Evolutionary conservation across 2,113 vertebrate genomes (phyloP).

Genomic region (Dasypus novemcinctus): DNA sequence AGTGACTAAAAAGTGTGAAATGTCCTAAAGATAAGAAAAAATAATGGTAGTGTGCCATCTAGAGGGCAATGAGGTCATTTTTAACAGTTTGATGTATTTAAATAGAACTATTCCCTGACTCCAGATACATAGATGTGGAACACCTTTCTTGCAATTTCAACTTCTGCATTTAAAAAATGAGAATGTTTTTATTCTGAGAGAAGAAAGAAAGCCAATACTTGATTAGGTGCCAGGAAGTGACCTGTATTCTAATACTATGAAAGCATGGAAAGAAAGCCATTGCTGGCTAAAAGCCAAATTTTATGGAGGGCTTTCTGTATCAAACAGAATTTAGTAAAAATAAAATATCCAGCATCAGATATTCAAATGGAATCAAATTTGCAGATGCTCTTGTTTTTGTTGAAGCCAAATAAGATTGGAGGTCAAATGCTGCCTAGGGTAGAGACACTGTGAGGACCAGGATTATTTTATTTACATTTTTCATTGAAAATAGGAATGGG

Average conservation of each 20-base stretch:
- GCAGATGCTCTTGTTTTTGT: not conserved
- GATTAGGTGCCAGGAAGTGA: not conserved
- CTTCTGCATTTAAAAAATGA: not conserved
- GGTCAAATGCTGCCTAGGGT: not conserved
- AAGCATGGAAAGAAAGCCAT: not conserved
- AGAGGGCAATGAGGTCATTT: slow-evolving; percentile 46
- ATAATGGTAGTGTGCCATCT: slow-evolving; percentile 70
- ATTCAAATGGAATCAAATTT: not conserved
- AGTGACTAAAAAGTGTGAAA: rapidly evolving
- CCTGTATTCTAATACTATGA: not conserved
- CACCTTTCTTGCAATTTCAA: not conserved
- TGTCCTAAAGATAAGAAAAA: not conserved
- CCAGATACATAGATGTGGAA: not conserved
- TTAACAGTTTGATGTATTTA: not conserved
- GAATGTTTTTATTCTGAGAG: not conserved
- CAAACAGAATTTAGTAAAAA: slow-evolving; percentile 28
- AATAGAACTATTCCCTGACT: not conserved
- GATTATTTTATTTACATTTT: not conserved
- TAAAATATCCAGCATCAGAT: not conserved
- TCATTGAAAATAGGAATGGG: not conserved
- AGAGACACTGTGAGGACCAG: not conserved
- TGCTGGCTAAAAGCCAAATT: not conserved
- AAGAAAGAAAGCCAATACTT: not conserved
- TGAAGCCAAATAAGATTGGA: not conserved
- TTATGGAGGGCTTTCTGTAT: not conserved